Base-by-base conservation (phyloP, 2,113 vertebrate species). In the Zapus hudsonius region DNA sequence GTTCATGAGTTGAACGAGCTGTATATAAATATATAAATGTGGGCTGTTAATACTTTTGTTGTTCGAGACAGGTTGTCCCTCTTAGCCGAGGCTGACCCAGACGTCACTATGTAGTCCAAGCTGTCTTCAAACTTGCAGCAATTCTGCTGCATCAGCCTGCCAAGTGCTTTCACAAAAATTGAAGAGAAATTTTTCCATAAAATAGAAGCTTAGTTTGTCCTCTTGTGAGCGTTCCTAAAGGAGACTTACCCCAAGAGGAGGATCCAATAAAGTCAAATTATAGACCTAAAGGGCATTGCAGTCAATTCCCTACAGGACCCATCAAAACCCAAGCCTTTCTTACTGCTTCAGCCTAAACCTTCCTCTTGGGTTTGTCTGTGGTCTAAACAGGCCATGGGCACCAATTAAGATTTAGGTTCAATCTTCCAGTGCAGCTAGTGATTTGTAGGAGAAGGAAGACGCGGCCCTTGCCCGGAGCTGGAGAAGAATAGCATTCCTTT, bases 401-500 rank as follows among this genome's bases (percentile, higher is more conserved):
- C 96, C 96, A 87, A 97, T 95, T 96, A 97, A 97, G 94, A 96
- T 96, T 97, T 95, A 93, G 93, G 84, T 96, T 88, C 88, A 83
- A 97, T 96, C 87, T 95, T 96, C 94, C 80, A 87, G 97, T 84
- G 94, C 78, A 88, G 89, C 63, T 95, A 94, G 10, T 96, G 95
- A 97, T 97, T 97, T 96, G 89, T 70, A 87, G 96, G 96, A 97
- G 97, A 97, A 95, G 93, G 90, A 97, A 97, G 97, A 98, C 96
- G 97, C 97, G 97, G 93, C 83, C 93, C 93, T n/a, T 97, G 92
- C 92, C 0, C 57, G 92, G 27, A 55, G 93, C 91, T 97, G 96
- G 96, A 97, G 95, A 95, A 96, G 97, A 97, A 89, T 95, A 96
- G 73, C 98, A 98, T 98, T 98, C 98, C 95, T 98, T 98, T 98